Evolutionary conservation across 2,113 vertebrate genomes (phyloP).

Genomic region (Lota lota): DNA sequence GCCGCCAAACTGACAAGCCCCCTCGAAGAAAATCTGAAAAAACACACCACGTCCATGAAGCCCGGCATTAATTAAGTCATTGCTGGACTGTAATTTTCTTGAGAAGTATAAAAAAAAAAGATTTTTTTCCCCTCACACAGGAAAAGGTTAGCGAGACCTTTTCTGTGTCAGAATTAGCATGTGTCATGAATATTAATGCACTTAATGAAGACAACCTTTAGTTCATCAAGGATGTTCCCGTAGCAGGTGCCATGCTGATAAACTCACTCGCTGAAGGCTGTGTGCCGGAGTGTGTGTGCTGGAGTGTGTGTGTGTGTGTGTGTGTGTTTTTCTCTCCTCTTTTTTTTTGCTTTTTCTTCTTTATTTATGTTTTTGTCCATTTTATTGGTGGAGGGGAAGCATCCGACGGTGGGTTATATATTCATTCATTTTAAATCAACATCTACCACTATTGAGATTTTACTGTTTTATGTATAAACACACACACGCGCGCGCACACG

Average conservation of each 20-base stretch:
- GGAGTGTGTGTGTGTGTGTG: slow-evolving; percentile 62
- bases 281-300: slow-evolving; percentile 59
- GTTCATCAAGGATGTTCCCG: slow-evolving; percentile 98
- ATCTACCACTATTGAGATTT: slow-evolving; percentile 62
- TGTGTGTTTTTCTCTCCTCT: slow-evolving; percentile 46
- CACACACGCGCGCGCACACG: neutral
- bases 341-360: neutral
- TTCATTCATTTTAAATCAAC: slow-evolving; percentile 81
- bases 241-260: slow-evolving; percentile 97
- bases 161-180: slow-evolving; percentile 99
- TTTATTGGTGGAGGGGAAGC: slow-evolving; percentile 70
- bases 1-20: slow-evolving; percentile 95
- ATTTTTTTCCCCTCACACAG: slow-evolving; percentile 81
- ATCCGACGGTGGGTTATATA: slow-evolving; percentile 3
- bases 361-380: slow-evolving; percentile 53
- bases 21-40: slow-evolving; percentile 48
- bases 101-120: slow-evolving; percentile 94
- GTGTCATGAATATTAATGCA: slow-evolving; percentile 99
- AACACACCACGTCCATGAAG: slow-evolving; percentile 81
- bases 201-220: slow-evolving; percentile 99
- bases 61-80: slow-evolving; percentile 99
- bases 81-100: slow-evolving; percentile 99
- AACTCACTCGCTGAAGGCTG: slow-evolving; percentile 82
- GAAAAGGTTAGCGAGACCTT: slow-evolving; percentile 99
- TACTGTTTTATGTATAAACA: neutral